phyloP scores from a whole-genome alignment of 2,888 invertebrate genomes.

The Capitulum mitella region DNA sequence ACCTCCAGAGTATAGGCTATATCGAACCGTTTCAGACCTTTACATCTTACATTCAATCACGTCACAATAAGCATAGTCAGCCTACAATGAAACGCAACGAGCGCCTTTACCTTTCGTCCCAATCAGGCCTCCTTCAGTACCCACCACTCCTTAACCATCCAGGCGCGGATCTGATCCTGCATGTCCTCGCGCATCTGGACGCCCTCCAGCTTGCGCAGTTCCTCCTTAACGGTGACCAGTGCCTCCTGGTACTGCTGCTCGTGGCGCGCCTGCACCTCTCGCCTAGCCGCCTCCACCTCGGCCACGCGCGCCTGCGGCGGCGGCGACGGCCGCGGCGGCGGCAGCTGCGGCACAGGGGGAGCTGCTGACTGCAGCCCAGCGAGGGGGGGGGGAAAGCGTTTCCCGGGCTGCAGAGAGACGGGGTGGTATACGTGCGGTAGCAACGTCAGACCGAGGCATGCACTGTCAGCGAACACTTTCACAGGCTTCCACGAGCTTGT shows the following conservation, averaged over 20 bases:
- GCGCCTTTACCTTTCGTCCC: not conserved
- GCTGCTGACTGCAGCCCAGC: too few species aligned
- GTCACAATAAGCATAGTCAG: too few species aligned
- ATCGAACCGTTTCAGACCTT: too few species aligned
- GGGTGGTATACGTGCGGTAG: too few species aligned
- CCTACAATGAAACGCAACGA: not conserved
- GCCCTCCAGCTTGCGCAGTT: slow-evolving; percentile 62
- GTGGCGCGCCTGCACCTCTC: slow-evolving; percentile 57
- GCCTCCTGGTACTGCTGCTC: slow-evolving; percentile 63
- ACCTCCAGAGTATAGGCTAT: too few species aligned
- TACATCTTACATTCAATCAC: too few species aligned
- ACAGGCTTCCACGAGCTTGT: too few species aligned
- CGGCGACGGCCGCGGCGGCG: not conserved
- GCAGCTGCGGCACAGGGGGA: not conserved
- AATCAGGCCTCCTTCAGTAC: too few species aligned
- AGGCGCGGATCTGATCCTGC: slow-evolving; percentile 74
- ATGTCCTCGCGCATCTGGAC: slow-evolving; percentile 75
- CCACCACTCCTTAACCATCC: slow-evolving; percentile 71
- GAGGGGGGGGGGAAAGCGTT: too few species aligned
- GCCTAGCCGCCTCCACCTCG: slow-evolving; percentile 36
- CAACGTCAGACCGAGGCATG: too few species aligned
- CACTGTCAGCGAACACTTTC: too few species aligned
- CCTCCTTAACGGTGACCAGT: slow-evolving; percentile 50
- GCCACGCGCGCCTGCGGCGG: slow-evolving; percentile 40
- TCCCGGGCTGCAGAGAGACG: too few species aligned